Base-by-base conservation (phyloP, 2,797 vertebrate species). In the Denticeps clupeoides region DNA sequence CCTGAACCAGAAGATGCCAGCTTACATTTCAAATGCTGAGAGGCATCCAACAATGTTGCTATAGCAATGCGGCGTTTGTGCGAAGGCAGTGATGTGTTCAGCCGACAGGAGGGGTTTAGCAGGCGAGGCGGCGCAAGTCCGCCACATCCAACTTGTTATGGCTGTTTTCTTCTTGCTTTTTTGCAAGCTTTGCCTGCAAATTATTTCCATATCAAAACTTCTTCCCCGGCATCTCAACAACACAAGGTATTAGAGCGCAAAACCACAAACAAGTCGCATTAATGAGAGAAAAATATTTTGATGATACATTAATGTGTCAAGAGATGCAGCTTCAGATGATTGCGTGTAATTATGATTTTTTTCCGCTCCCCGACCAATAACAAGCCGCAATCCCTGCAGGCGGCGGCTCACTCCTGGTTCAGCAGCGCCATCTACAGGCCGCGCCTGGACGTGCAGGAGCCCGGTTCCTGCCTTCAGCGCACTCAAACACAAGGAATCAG, bases 271-370 rank as follows among this genome's bases (percentile, higher is more conserved):
- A 67, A 67, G 57, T 67, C 64, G 63, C 56, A 63, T 67, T 67
- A 67, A 67, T 67, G 60, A 67, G 63, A 45, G 58, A 63, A 67
- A 60, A 67, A 67, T 67, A 63, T 67, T 67, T 67, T 66, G 64
- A 67, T 67, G 64, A 63, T 67, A 60, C 58, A 67, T 63, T 67
- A 67, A 67, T 56, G 64, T 67, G 64, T 67, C 64, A 67, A 63
- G 60, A 57, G 60, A 59, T 58, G 54, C 55, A 44, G 47, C 55
- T 63, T 67, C 55, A 58, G 44, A 60, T 53, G 54, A 42, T 49
- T 52, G 41, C 37, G 49, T 60, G 49, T 63, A 67, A 63, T 63
- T 58, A 60, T 55, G 21, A n/a, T n/a, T n/a, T 56, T 58, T 65
- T 46, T 59, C 28, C 49, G 38, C 38, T 11, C n/a, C n/a, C n/a